These are phyloP conservation scores for Austrofundulus limnaeus DNA, from an alignment of 2,113 vertebrate species.

Conservation along the genomic window DNA sequence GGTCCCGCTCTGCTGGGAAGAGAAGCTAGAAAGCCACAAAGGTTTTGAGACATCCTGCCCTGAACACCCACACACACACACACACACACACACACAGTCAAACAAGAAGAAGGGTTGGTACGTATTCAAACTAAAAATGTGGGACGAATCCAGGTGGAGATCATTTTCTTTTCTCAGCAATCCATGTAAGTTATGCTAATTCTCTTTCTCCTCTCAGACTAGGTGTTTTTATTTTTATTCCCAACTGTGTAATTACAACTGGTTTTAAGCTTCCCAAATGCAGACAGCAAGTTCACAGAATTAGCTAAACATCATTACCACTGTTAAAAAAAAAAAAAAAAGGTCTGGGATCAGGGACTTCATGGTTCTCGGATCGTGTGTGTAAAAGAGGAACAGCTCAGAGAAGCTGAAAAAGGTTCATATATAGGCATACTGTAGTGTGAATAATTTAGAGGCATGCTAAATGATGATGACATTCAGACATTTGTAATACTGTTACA, in stretches of 20 bases:
- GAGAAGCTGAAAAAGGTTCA: slow-evolving; percentile 22
- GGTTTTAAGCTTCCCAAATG: slow-evolving; percentile 39
- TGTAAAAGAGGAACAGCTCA: neutral
- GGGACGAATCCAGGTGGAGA: slow-evolving; percentile 25
- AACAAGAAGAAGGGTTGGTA: neutral
- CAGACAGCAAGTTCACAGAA: slow-evolving; percentile 22
- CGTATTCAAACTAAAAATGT: slow-evolving; percentile 3
- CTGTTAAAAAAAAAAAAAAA: slow-evolving; percentile 23
- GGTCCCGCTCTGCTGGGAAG: slow-evolving; percentile 28
- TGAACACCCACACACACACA: too few species aligned
- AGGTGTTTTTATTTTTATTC: slow-evolving; percentile 7
- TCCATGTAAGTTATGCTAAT: slow-evolving; percentile 13
- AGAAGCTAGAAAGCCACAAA: slow-evolving; percentile 20
- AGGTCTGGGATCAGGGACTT: slow-evolving; percentile 9
- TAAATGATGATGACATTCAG: slow-evolving; percentile 62
- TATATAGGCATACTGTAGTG: slow-evolving; percentile 52
- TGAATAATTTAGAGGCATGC: slow-evolving; percentile 40
- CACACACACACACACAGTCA: neutral
- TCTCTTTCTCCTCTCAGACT: neutral
- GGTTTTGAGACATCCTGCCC: slow-evolving; percentile 17
- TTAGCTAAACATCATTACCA: slow-evolving; percentile 51
- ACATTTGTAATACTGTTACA: slow-evolving; percentile 49
- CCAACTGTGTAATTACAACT: slow-evolving; percentile 38
- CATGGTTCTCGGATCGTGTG: neutral
- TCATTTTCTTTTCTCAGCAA: slow-evolving; percentile 4